Base-by-base conservation (phyloP, 2,113 vertebrate genomes). In the Nibea coibor region DNA sequence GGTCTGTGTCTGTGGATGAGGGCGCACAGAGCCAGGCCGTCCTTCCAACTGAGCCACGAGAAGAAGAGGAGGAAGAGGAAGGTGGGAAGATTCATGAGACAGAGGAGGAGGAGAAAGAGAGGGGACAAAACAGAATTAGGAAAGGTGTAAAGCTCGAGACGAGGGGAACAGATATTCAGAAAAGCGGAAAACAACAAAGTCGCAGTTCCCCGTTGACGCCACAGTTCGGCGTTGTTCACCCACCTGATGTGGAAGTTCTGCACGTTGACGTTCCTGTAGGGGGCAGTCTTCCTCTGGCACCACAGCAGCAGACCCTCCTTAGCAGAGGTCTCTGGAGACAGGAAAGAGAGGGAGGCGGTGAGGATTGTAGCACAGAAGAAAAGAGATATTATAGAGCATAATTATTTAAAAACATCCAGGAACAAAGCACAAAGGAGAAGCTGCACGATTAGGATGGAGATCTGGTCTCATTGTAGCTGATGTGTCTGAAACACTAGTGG, bases 201-300 rank as follows among this genome's bases (percentile, higher is more conserved):
- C 2, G 87, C 68, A 80, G 69, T 80, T 83, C 24, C 53, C 17
- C 0, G 10, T 50, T 42, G 0, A 16, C 1, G 75, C 81, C 90
- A 88, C 81, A 19, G 76, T 26, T 35, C 1, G 88, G 86, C 65
- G 56, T 20, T 5, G 50, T 43, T 3, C 3, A 70, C 88, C 81
- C 83, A 97, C 97, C 97, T 98, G 94, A 97, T 98, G 92, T 98
- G 97, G 94, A 98, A 98, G 94, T 97, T 97, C 90, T 98, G 97
- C 89, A 98, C 97, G 0, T 97, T 97, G 83, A 97, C 97, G 0
- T 97, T 98, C 87, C 96, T 96, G 91, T 97, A 97, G 4, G 97
- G 97, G 10, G 97, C 97, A 1, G 97, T 97, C 93, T 98, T 97
- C 87, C 97, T 95, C 94, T 98, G 97, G 90, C 97, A 98, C 97